These are phyloP conservation scores for Geococcyx californianus DNA, from an alignment of 2,113 vertebrate genomes.

Conservation along the genomic window DNA sequence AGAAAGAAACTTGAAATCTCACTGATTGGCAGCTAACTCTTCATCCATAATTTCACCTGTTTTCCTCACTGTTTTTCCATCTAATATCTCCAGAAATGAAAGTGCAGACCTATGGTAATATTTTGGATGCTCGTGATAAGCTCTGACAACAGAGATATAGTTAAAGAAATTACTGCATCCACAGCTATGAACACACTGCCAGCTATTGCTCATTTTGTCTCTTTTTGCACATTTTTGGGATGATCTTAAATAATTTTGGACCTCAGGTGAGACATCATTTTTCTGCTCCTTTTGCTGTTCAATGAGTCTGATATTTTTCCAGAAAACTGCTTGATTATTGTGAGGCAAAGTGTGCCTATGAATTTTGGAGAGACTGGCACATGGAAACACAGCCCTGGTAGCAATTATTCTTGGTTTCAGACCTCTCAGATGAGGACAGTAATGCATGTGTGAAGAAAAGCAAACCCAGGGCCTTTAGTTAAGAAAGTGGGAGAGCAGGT, in stretches of 20 bases:
- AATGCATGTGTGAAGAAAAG: not conserved
- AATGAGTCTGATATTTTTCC: accelerated
- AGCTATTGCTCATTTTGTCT: not conserved
- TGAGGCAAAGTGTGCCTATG: not conserved
- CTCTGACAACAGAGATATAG: not conserved
- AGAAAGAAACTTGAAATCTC: not conserved
- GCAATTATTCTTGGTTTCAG: not conserved
- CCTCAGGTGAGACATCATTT: not conserved
- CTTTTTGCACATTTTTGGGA: not conserved
- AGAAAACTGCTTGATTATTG: not conserved
- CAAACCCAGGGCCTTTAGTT: not conserved
- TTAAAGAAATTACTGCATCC: not conserved
- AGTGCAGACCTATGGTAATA: not conserved
- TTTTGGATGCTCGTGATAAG: not conserved
- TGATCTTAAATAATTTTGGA: not conserved
- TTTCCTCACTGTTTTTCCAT: not conserved
- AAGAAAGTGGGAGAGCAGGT: not conserved
- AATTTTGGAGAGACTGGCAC: not conserved
- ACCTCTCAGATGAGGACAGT: not conserved
- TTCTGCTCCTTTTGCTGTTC: not conserved
- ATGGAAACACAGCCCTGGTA: not conserved
- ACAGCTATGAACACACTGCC: not conserved
- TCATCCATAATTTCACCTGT: not conserved
- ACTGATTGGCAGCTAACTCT: not conserved
- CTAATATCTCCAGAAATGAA: not conserved